These are phyloP conservation scores for Tenthredo mesomela DNA, from an alignment of 2,888 invertebrate species.

Conservation along the genomic window DNA sequence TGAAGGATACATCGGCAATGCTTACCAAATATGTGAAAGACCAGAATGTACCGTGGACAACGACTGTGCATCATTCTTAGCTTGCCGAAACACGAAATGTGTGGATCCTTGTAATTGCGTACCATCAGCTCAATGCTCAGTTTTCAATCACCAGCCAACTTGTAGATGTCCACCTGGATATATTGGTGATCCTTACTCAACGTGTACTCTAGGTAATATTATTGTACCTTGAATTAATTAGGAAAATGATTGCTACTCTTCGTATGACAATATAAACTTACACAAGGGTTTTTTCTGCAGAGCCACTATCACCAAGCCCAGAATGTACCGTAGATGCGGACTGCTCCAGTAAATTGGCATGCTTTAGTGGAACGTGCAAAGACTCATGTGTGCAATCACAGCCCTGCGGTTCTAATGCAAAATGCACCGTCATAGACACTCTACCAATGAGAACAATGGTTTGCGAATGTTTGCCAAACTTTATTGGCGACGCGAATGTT, in stretches of 20 bases:
- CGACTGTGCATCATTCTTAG: slow-evolving; percentile 89
- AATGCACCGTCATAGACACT: slow-evolving; percentile 92
- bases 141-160: slow-evolving; percentile 86
- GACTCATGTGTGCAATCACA: slow-evolving; percentile 89
- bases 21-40: slow-evolving; percentile 87
- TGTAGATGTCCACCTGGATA: slow-evolving; percentile 93
- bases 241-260: slow-evolving; percentile 44
- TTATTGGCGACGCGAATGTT: slow-evolving; percentile 91
- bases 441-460: slow-evolving; percentile 93
- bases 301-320: slow-evolving; percentile 80
- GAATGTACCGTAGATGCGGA: slow-evolving; percentile 90
- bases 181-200: slow-evolving; percentile 86
- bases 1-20: slow-evolving; percentile 88
- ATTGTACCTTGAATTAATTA: slow-evolving; percentile 46
- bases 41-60: slow-evolving; percentile 88
- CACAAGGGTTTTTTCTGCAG: slow-evolving; percentile 65
- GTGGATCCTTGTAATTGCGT: slow-evolving; percentile 93
- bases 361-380: slow-evolving; percentile 88
- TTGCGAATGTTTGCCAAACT: slow-evolving; percentile 91
- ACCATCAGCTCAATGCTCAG: slow-evolving; percentile 87
- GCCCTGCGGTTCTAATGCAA: slow-evolving; percentile 90
- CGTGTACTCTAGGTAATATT: slow-evolving; percentile 82
- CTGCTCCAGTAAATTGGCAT: slow-evolving; percentile 92
- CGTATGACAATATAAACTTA: not conserved
- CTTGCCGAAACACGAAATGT: slow-evolving; percentile 89